These are phyloP conservation scores for Psophia crepitans DNA, from an alignment of 2,113 vertebrate genomes.

Conservation along the genomic window DNA sequence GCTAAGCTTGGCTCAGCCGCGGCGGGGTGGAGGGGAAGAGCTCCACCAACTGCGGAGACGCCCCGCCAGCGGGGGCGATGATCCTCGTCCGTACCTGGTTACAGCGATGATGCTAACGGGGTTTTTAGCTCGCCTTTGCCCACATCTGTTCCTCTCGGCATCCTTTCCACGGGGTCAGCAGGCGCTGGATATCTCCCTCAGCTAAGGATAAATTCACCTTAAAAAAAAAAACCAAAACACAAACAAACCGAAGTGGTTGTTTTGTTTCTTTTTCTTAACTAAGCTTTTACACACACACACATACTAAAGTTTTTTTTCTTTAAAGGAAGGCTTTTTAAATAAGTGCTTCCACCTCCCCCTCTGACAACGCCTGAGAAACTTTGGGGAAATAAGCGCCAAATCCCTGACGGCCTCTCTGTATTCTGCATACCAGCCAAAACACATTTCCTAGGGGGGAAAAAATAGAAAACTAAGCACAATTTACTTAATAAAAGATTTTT, in stretches of 20 bases:
- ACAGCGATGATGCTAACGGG: not conserved
- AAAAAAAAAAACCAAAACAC: not conserved
- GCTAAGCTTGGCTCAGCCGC: too few relatives aligned
- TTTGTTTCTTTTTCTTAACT: not conserved
- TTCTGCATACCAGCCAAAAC: not conserved
- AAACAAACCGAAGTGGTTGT: too few relatives aligned
- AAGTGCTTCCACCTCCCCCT: not conserved
- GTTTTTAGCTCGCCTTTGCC: not conserved
- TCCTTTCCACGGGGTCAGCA: not conserved
- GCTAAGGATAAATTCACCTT: not conserved
- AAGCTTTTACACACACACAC: too few relatives aligned
- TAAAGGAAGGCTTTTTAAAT: not conserved
- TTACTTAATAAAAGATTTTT: not conserved
- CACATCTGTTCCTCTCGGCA: not conserved
- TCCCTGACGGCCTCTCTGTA: not conserved
- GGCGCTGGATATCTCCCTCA: not conserved
- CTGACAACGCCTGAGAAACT: not conserved
- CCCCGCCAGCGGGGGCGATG: not conserved
- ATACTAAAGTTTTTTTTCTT: not conserved
- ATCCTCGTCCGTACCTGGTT: not conserved
- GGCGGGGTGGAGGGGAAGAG: too few relatives aligned
- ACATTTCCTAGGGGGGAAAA: not conserved
- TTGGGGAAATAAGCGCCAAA: not conserved
- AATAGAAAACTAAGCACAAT: not conserved
- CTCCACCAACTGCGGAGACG: too few relatives aligned